Base-by-base conservation (phyloP, 2,113 vertebrate species). In the Pogonocichla stellata region DNA sequence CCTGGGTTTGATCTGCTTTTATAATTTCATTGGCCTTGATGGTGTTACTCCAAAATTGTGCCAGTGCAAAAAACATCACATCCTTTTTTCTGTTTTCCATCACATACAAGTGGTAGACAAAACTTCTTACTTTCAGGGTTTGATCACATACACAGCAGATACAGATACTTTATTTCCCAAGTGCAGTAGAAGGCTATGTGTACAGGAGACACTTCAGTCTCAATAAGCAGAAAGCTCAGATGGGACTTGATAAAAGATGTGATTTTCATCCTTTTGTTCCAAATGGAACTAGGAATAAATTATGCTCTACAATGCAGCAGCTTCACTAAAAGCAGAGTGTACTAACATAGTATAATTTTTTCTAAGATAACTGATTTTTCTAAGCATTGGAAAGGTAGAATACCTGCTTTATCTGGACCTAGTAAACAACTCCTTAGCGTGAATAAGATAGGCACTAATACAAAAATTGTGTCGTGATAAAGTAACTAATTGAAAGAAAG, bases 1-100 rank as follows among this genome's bases (percentile, higher is more conserved):
- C 78, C 80, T 82, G 74, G 40, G 53, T 92, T 95, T 94, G 33
- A 85, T 90, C 90, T 92, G 74, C 81, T 88, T 93, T 79, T 88
- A 16, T 36, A 28, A 80, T 77, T 91, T 85, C 67, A 54, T 73
- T 94, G 8, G 40, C 58, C 77, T 72, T 34, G 24, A 47, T 69
- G 36, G 36, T 92, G 57, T 85, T 92, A 90, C 71, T 88, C 34
- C 54, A 58, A 53, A 95, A 83, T 38, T 78, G 51, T 57, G 54
- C 50, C 62, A 70, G 28, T 69, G 36, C 19, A 6, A 86, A 86
- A 92, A 90, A 61, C 33, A 85, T 14, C 74, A 47, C 42, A 73
- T 57, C 20, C 28, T 88, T 66, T 78, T 95, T 73, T 29, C 38
- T 4, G 13, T 91, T 90, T 82, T 36, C 18, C 45, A 26, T 90